Percentiles rank a stretch among this genome's conserved stretches.
Conservation (phyloP, 2,113 vertebrate species). For the Bos taurus region DNA sequence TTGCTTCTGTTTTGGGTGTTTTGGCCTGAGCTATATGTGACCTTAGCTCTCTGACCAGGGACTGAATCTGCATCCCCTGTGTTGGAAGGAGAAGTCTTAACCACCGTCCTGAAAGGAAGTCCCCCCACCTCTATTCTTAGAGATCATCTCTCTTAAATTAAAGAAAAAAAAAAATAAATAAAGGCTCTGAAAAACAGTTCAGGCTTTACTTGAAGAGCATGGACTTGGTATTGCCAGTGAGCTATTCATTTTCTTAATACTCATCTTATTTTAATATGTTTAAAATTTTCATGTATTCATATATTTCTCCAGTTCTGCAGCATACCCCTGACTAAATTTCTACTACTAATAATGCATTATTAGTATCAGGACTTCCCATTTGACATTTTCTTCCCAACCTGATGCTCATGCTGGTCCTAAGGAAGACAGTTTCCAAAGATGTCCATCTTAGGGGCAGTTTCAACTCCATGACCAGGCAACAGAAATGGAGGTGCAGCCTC, state of each 20-base stretch:
- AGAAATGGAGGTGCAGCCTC: not conserved
- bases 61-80: not conserved
- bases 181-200: not conserved
- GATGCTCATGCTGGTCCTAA: not conserved
- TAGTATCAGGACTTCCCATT: not conserved
- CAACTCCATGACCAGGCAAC: not conserved
- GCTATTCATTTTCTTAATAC: not conserved
- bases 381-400: not conserved
- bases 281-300: not conserved
- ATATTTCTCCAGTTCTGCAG: not conserved
- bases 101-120: not conserved
- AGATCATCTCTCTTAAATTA: not conserved
- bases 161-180: not conserved
- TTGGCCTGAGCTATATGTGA: not conserved
- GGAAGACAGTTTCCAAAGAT: not conserved
- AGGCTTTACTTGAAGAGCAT: not conserved
- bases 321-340: not conserved
- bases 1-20: not conserved
- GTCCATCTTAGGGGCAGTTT: not conserved
- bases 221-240: not conserved
- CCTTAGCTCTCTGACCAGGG: not conserved
- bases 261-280: not conserved
- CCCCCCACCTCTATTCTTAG: not conserved
- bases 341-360: not conserved
- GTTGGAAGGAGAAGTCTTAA: not conserved